Base-by-base conservation (phyloP, 2,888 invertebrate genomes). In the Apotomis betuletana region DNA sequence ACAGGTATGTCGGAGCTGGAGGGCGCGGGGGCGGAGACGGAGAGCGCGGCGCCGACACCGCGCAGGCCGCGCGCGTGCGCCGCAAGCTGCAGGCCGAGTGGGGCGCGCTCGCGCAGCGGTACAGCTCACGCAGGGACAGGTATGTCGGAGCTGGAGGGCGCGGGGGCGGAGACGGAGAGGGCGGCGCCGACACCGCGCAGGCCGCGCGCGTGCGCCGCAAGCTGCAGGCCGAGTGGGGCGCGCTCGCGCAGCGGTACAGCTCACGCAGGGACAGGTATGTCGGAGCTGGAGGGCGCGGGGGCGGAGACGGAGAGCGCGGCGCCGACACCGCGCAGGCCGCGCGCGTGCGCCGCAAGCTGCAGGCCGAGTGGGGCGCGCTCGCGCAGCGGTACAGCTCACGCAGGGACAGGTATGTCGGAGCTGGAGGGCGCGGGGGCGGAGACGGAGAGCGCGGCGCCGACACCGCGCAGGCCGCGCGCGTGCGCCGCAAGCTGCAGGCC, bases 81-180 rank as follows among this genome's bases (percentile, higher is more conserved):
- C 94, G 94, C 51, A 94, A 94, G 80, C 83, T 95, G 27, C 89
- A 90, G 57, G 92, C 91, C 60, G 96, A 96, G 85, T 95, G 95
- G 94, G 87, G 86, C 27, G 91, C 90, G 70, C 91, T 95, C 27
- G 94, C 94, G 78, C 89, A 88, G n/a, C 89, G 85, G 44, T 93
- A 94, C 80, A 83, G 82, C 10, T 94, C 94, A 67, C 87, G 95
- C 41, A 87, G 94, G 76, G 92, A 91, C 75, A 91, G 89, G 85
- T 94, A 80, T 4, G 12, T 87, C 85, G 73, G 92, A 94, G 44
- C 41, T 4, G 41, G 41, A 41, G 41, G 41, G 41, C 41, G 41
- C 6, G 41, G 41, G 0, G 41, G 41, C 41, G 41, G 41, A 41
- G 41, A 5, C 15, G 69, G 62, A 62, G 61, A 6, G 41, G 1